A percentile compares a stretch with the other conserved stretches of the same genome.
Conservation (phyloP, 2,888 invertebrate species). For the Caradrina clavipalpis region DNA sequence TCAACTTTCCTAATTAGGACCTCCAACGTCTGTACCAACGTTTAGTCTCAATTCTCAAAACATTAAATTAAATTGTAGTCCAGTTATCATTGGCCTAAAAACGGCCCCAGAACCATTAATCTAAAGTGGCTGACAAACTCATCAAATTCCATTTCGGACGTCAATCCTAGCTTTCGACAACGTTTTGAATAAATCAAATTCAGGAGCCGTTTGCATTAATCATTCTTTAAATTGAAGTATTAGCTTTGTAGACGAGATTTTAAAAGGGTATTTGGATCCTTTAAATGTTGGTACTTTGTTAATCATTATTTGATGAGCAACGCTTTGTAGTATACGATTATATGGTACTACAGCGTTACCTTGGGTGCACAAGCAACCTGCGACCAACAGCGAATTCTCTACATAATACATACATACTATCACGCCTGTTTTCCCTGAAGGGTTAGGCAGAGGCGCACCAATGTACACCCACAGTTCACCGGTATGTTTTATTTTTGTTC, state of each 20-base stretch:
- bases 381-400: too few relatives aligned
- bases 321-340: neutral
- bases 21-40: constrained; percentile 25
- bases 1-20: constrained; percentile 40
- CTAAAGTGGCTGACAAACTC: constrained; percentile 46
- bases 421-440: too few relatives aligned
- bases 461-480: too few relatives aligned
- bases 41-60: constrained; percentile 32
- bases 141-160: constrained; percentile 32
- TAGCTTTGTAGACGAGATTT: constrained; percentile 14
- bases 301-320: neutral
- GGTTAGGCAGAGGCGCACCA: too few relatives aligned
- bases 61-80: constrained; percentile 37
- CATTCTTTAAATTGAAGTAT: constrained; percentile 25
- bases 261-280: constrained; percentile 5
- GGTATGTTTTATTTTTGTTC: too few relatives aligned
- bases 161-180: constrained; percentile 26
- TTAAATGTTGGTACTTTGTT: constrained; percentile 5
- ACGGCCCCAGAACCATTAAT: constrained; percentile 33
- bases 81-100: constrained; percentile 41
- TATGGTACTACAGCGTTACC: too few relatives aligned
- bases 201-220: constrained; percentile 33
- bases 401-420: too few relatives aligned
- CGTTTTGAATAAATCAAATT: constrained; percentile 42
- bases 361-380: too few relatives aligned